phyloP scores from a whole-genome alignment of 2,113 vertebrate genomes.

The Acrocephalus arundinaceus region DNA sequence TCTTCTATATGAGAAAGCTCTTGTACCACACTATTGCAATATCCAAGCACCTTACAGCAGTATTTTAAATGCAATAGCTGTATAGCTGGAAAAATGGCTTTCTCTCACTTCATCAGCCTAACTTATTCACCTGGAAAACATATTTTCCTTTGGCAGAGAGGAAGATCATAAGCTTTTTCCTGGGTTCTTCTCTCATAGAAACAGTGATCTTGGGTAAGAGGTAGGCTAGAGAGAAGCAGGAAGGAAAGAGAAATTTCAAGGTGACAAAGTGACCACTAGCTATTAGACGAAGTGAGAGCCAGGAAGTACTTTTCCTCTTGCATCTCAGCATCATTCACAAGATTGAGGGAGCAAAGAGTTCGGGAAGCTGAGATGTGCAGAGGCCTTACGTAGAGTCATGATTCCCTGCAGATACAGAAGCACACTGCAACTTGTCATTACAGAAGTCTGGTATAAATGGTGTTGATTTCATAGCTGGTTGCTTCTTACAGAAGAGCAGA shows the following conservation, averaged over 20 bases:
- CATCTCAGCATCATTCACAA: not conserved
- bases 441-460: not conserved
- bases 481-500: not conserved
- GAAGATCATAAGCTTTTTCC: not conserved
- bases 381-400: not conserved
- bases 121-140: not conserved
- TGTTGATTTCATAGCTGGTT: not conserved
- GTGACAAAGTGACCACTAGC: not conserved
- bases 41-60: rapidly evolving
- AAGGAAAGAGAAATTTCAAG: not conserved
- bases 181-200: not conserved
- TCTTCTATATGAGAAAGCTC: not conserved
- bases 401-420: not conserved
- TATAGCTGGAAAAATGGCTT: not conserved
- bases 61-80: not conserved
- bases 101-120: not conserved
- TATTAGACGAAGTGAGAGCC: not conserved
- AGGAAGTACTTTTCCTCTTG: not conserved
- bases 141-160: not conserved
- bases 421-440: not conserved
- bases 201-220: not conserved
- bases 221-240: not conserved
- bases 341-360: not conserved
- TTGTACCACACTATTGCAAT: not conserved
- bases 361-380: not conserved